These are phyloP conservation scores for Poecilia wingei DNA, from an alignment of 2,797 vertebrate species.

Conservation along the genomic window DNA sequence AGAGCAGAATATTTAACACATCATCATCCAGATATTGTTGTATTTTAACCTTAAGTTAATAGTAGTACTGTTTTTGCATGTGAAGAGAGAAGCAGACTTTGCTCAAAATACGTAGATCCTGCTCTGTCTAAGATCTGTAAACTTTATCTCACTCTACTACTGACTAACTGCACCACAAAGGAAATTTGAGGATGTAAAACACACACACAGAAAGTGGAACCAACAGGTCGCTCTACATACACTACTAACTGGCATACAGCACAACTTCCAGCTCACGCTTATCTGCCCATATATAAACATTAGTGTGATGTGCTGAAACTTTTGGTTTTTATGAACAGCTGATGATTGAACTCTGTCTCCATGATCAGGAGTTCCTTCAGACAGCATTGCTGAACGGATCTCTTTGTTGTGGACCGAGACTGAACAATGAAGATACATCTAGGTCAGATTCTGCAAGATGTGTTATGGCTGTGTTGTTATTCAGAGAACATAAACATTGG, in stretches of 20 bases:
- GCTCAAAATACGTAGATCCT: neutral
- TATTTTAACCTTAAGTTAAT: neutral
- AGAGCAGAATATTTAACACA: neutral
- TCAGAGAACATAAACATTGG: conserved; percentile 1
- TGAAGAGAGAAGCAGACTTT: neutral
- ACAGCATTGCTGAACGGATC: neutral
- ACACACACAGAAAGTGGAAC: neutral
- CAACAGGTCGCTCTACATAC: neutral
- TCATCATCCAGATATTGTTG: neutral
- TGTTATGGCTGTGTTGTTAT: neutral
- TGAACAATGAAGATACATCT: conserved; percentile 8
- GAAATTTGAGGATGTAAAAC: neutral
- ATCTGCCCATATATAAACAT: neutral
- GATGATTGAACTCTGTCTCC: neutral
- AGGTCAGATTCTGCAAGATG: conserved; percentile 2
- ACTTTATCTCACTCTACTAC: neutral
- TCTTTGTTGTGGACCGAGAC: conserved; percentile 3
- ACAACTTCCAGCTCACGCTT: neutral
- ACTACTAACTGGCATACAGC: neutral
- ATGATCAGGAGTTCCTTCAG: neutral
- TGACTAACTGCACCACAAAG: neutral
- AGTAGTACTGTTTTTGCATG: neutral
- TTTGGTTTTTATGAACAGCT: neutral
- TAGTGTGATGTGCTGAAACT: neutral
- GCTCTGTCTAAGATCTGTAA: conserved; percentile 7